These are phyloP conservation scores for Centruroides vittatus DNA, from an alignment of 1,140 invertebrate genomes.

Conservation along the genomic window DNA sequence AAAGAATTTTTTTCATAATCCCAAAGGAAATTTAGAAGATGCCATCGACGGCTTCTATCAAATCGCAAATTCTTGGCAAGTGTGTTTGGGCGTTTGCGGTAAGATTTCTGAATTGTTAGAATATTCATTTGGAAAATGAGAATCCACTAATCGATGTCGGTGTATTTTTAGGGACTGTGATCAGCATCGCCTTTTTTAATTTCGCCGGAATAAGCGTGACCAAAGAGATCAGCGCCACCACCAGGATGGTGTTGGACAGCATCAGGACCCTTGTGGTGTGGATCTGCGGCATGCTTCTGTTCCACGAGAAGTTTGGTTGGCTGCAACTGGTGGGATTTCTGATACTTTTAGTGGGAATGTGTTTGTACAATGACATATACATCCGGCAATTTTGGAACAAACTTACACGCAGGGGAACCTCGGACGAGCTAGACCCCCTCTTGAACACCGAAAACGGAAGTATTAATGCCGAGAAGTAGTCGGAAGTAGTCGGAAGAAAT, in stretches of 20 bases:
- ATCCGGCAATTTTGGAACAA: slow-evolving; percentile 24
- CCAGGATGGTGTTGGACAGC: slow-evolving; percentile 82
- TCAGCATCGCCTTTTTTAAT: slow-evolving; percentile 93
- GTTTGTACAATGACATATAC: slow-evolving; percentile 56
- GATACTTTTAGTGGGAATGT: slow-evolving; percentile 56
- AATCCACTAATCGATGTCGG: no score
- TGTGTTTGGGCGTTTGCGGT: slow-evolving; percentile 52
- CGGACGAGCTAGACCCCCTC: slow-evolving; percentile 1
- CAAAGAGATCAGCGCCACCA: slow-evolving; percentile 82
- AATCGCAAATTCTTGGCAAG: slow-evolving; percentile 47
- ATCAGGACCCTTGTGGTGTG: slow-evolving; percentile 81
- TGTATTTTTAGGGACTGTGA: slow-evolving; percentile 47
- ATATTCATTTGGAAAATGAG: no score
- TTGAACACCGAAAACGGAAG: slow-evolving; percentile 2
- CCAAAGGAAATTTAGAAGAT: slow-evolving; percentile 68
- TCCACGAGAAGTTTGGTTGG: slow-evolving; percentile 21
- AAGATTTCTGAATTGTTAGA: slow-evolving; percentile 13
- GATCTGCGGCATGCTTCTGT: slow-evolving; percentile 53
- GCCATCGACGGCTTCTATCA: slow-evolving; percentile 67
- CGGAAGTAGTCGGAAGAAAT: no score
- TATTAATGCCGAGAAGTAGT: no score
- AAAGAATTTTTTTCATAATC: slow-evolving; percentile 56
- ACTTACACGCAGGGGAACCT: neutral
- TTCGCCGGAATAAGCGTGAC: slow-evolving; percentile 92
- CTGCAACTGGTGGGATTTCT: slow-evolving; percentile 52